A percentile compares a stretch with the other conserved stretches of the same genome.
Conservation (phyloP, 1,140 invertebrate genomes). For the Trypoxylus dichotomus region DNA sequence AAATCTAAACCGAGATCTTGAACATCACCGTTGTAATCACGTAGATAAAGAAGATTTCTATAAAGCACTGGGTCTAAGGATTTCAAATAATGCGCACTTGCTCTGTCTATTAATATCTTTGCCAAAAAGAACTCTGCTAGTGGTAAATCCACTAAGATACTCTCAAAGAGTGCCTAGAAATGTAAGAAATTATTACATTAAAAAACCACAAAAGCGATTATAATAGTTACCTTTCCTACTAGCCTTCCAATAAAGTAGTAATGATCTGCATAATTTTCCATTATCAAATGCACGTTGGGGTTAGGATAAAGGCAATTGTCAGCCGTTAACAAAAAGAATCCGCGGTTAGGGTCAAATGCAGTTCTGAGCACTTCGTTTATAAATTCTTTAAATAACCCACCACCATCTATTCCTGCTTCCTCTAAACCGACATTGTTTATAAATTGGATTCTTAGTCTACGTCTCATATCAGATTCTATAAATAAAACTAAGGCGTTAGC, state of each 20-base stretch:
- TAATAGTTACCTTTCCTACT: slow-evolving; percentile 77
- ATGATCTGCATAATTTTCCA: slow-evolving; percentile 85
- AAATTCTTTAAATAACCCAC: slow-evolving; percentile 92
- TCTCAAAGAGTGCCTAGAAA: slow-evolving; percentile 87
- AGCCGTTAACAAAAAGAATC: slow-evolving; percentile 88
- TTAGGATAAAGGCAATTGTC: slow-evolving; percentile 96
- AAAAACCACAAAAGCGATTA: not conserved
- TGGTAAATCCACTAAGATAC: slow-evolving; percentile 90
- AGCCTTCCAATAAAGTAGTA: slow-evolving; percentile 96
- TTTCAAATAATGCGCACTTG: slow-evolving; percentile 92
- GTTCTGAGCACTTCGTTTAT: slow-evolving; percentile 89
- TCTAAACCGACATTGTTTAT: slow-evolving; percentile 87
- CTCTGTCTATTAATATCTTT: slow-evolving; percentile 78
- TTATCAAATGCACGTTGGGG: slow-evolving; percentile 81
- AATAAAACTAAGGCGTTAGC: slow-evolving; percentile 23
- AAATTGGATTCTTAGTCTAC: slow-evolving; percentile 85
- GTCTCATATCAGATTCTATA: slow-evolving; percentile 81
- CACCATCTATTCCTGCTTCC: slow-evolving; percentile 96
- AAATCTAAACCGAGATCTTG: slow-evolving; percentile 89
- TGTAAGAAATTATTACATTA: slow-evolving; percentile 32
- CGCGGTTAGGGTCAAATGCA: slow-evolving; percentile 95
- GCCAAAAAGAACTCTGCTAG: slow-evolving; percentile 91
- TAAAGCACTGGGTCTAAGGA: slow-evolving; percentile 92
- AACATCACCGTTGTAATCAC: slow-evolving; percentile 79
- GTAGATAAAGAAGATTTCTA: slow-evolving; percentile 85